Percentiles rank a stretch among this genome's conserved stretches.
Conservation (phyloP, 2,113 vertebrate species). For the Marmota flaviventris region DNA sequence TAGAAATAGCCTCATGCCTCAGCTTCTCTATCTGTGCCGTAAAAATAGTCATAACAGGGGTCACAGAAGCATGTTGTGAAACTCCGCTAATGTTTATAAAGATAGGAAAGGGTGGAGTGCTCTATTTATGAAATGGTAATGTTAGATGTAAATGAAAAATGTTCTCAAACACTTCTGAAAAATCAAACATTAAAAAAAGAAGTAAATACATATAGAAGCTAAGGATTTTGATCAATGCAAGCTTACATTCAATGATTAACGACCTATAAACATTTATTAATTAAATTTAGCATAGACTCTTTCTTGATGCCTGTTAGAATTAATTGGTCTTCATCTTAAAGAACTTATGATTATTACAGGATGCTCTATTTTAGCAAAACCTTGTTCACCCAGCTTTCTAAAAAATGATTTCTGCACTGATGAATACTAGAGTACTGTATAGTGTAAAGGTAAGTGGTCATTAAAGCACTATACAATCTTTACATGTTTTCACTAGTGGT, state of each 20-base stretch:
- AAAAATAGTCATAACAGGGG: not conserved
- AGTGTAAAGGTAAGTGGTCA: not conserved
- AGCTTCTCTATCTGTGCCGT: constrained; percentile 40
- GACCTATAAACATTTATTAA: not conserved
- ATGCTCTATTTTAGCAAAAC: not conserved
- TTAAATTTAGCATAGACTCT: not conserved
- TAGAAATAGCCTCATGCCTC: constrained; percentile 36
- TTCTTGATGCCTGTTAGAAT: constrained; percentile 14
- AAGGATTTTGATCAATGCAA: not conserved
- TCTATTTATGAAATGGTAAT: constrained; percentile 24
- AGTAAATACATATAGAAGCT: constrained; percentile 4
- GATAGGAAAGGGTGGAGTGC: not conserved
- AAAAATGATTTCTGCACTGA: not conserved
- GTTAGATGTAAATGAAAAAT: not conserved
- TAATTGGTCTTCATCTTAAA: constrained; percentile 43
- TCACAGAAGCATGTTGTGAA: not conserved
- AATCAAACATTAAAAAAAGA: constrained; percentile 36
- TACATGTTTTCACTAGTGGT: not conserved
- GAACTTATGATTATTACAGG: not conserved
- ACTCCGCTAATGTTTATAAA: constrained; percentile 39
- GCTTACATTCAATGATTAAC: not conserved
- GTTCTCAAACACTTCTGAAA: constrained; percentile 28
- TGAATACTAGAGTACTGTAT: not conserved
- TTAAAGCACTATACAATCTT: not conserved
- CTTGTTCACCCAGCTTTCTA: not conserved